Conservation (phyloP, 2,797 vertebrate species). For the Sebastes jordani region DNA sequence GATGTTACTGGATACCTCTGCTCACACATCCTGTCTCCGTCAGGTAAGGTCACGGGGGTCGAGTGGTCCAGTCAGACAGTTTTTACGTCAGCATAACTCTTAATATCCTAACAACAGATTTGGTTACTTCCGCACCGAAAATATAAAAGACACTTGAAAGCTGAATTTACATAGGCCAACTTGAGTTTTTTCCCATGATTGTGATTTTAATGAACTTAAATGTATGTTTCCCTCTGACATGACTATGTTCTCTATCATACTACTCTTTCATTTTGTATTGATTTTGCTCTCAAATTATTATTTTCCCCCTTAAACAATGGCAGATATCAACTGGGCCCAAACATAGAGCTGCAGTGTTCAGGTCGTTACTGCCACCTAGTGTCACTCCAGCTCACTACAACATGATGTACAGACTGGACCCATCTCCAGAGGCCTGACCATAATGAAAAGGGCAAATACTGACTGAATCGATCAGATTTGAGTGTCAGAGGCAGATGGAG, state of each 20-base stretch:
- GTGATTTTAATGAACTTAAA: background rate
- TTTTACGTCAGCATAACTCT: slow-evolving; percentile 7
- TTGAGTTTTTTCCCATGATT: background rate
- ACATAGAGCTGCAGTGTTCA: background rate
- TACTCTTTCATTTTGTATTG: background rate
- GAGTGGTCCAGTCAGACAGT: background rate
- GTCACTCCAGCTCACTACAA: slow-evolving; percentile 22
- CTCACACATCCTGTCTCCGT: slow-evolving; percentile 13
- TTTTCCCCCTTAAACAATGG: background rate
- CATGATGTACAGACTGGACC: background rate
- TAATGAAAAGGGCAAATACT: slow-evolving; percentile 44
- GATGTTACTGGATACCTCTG: slow-evolving; percentile 19
- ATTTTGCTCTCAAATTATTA: background rate
- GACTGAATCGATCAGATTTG: slow-evolving; percentile 27
- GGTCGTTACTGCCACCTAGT: slow-evolving; percentile 56
- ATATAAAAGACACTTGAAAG: background rate
- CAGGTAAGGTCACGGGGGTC: slow-evolving; percentile 9
- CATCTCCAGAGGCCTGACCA: slow-evolving; percentile 17
- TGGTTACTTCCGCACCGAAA: background rate
- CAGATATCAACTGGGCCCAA: background rate
- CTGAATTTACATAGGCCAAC: background rate
- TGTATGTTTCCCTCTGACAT: background rate
- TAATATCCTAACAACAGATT: background rate
- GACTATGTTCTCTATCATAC: too few relatives aligned
- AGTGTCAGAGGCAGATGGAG: background rate